Conservation (phyloP, 2,113 vertebrate genomes). For the Lepus americanus region DNA sequence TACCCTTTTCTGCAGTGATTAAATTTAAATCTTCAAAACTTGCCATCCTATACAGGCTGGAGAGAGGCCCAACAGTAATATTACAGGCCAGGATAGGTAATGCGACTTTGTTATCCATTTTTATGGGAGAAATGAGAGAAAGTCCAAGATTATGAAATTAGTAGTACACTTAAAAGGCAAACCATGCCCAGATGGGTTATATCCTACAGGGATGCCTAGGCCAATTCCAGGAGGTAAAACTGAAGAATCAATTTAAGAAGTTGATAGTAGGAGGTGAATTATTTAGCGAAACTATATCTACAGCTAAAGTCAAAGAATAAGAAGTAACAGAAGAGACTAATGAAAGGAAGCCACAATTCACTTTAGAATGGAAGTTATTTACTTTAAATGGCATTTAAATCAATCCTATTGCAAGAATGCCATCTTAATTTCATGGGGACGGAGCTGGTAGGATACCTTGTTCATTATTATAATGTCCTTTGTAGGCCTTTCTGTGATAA, state of each 20-base stretch:
- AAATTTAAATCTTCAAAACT: neutral
- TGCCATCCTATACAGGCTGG: neutral
- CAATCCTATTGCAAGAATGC: neutral
- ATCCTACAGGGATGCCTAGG: neutral
- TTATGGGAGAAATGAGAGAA: conserved; percentile 26
- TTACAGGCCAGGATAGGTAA: neutral
- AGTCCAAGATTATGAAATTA: neutral
- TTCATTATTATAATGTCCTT: neutral
- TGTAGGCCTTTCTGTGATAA: neutral
- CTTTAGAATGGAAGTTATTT: neutral
- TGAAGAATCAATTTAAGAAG: neutral
- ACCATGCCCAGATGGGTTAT: neutral
- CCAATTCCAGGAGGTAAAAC: neutral
- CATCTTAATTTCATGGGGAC: neutral
- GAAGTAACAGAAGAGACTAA: neutral
- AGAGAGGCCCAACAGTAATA: neutral
- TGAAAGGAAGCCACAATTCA: neutral
- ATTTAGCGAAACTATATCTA: neutral
- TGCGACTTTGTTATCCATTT: neutral
- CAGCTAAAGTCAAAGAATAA: neutral
- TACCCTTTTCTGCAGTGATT: neutral
- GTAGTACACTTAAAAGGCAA: neutral
- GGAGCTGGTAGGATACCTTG: neutral
- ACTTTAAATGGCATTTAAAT: neutral
- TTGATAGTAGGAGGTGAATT: neutral